These are phyloP conservation scores for Sprattus sprattus DNA, from an alignment of 2,113 vertebrate species.

Conservation along the genomic window DNA sequence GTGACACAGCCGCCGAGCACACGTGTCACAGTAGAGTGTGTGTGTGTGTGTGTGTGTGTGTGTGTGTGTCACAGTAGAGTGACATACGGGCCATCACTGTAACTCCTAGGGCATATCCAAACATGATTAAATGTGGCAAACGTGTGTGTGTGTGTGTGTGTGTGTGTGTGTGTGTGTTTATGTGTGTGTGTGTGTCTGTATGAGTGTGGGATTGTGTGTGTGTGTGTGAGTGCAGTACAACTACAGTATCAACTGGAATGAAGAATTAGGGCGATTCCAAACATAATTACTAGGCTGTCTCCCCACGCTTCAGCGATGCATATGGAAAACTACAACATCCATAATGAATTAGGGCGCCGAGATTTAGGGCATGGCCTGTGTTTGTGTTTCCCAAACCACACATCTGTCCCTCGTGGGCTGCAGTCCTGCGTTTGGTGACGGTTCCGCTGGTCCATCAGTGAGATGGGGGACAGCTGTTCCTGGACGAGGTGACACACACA, in stretches of 20 bases:
- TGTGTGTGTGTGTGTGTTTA: no score
- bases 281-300: neutral
- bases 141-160: no score
- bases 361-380: neutral
- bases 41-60: no score
- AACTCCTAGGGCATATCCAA: neutral
- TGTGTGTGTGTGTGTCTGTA: no score
- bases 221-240: no score
- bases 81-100: neutral
- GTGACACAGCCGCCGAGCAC: no score
- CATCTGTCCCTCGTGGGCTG: neutral
- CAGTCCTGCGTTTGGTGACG: conserved; percentile 28
- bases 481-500: conserved; percentile 63
- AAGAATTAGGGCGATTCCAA: neutral
- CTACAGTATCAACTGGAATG: neutral
- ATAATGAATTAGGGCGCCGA: neutral
- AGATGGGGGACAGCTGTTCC: conserved; percentile 70
- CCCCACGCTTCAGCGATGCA: neutral
- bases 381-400: neutral
- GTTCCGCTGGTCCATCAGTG: conserved; percentile 70
- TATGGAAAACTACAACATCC: neutral
- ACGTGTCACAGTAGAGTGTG: no score
- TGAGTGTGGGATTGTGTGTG: no score
- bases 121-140: neutral
- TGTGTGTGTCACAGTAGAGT: no score